These are phyloP conservation scores for Meiosimyza decipiens DNA, from an alignment of 2,888 invertebrate species.

Conservation along the genomic window DNA sequence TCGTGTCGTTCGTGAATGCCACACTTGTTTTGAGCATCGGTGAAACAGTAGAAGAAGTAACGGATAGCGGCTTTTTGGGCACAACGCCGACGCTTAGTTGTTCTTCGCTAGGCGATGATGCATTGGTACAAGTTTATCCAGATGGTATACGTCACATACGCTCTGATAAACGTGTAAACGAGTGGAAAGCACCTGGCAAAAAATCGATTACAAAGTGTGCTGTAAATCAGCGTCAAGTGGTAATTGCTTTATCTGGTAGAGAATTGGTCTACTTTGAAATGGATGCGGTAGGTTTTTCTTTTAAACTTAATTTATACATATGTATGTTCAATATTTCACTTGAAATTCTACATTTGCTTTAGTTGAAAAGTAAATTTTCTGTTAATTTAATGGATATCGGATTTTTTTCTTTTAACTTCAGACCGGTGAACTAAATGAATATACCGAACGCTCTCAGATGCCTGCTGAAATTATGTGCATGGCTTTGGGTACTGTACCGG, in stretches of 20 bases:
- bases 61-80: conserved; percentile 98
- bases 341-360: too few species aligned
- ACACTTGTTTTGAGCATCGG: conserved; percentile 99
- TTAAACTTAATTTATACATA: too few species aligned
- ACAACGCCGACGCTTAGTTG: conserved; percentile 99
- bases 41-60: conserved; percentile 99
- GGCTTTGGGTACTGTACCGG: conserved; percentile 95
- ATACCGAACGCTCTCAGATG: conserved; percentile 96
- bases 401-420: conserved; percentile 66
- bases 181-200: conserved; percentile 99
- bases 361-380: too few species aligned
- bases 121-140: conserved; percentile 98
- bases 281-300: conserved; percentile 85
- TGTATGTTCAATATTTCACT: too few species aligned
- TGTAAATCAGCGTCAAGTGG: conserved; percentile 97
- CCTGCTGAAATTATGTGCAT: conserved; percentile 98
- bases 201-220: conserved; percentile 98
- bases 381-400: too few species aligned
- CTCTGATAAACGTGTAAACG: conserved; percentile 97
- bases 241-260: conserved; percentile 96
- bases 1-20: conserved; percentile 97
- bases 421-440: conserved; percentile 98
- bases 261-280: conserved; percentile 99
- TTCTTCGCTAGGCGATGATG: conserved; percentile 96
- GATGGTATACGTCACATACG: conserved; percentile 99